Percentiles rank a stretch among this genome's conserved stretches.
These are phyloP conservation scores for Phyllopteryx taeniolatus DNA, from an alignment of 2,113 vertebrate species.

Conservation along the genomic window DNA sequence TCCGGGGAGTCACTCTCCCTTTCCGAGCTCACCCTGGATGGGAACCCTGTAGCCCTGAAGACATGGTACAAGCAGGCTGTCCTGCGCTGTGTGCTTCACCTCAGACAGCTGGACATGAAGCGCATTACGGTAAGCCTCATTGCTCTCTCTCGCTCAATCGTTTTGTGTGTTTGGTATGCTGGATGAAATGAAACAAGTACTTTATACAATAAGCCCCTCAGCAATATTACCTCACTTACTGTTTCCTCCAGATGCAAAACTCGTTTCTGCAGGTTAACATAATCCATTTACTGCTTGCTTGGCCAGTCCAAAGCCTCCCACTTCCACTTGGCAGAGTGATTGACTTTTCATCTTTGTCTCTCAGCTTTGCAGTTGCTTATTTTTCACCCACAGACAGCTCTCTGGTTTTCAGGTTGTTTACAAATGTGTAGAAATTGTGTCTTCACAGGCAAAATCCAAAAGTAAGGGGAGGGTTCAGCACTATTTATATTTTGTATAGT, in stretches of 20 bases:
- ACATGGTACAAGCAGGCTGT: constrained; percentile 97
- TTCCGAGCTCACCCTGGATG: constrained; percentile 96
- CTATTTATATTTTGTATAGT: no score
- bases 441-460: no score
- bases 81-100: constrained; percentile 94
- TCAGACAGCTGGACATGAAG: constrained; percentile 98
- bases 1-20: constrained; percentile 84
- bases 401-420: no score
- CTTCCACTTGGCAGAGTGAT: no score
- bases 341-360: no score
- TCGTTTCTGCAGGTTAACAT: background rate
- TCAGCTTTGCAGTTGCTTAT: no score
- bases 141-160: background rate
- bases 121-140: constrained; percentile 86
- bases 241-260: background rate
- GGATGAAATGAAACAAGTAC: background rate
- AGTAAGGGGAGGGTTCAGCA: no score
- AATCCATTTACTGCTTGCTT: background rate
- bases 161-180: background rate
- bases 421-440: no score
- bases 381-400: no score
- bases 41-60: constrained; percentile 98
- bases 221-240: background rate
- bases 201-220: background rate
- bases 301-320: no score